Evolutionary conservation across 2,888 invertebrate species (phyloP).

Genomic region (Strigamia maritima): DNA sequence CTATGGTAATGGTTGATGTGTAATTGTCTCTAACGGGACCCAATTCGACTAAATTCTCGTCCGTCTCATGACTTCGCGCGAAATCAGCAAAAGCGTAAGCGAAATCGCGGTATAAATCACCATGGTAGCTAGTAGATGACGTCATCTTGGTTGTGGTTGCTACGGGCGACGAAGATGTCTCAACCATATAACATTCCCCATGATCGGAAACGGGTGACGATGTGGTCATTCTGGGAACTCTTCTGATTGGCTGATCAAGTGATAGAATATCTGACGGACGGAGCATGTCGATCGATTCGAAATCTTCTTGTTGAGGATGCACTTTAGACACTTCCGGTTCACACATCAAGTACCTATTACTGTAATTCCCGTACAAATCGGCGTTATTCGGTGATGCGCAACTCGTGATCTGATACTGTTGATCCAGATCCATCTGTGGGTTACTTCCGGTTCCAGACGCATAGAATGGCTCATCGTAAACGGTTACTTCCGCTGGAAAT

Average conservation of each 20-base stretch:
- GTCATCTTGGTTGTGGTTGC: neutral
- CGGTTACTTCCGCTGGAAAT: neutral
- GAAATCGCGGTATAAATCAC: neutral
- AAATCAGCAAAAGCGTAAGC: neutral
- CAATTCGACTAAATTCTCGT: conserved; percentile 3
- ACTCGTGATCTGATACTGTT: neutral
- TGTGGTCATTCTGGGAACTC: neutral
- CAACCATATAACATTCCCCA: neutral
- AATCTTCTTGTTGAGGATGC: conserved; percentile 37
- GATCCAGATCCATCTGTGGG: neutral
- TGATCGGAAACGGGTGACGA: neutral
- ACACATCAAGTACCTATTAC: neutral
- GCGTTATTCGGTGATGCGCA: neutral
- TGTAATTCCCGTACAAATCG: neutral
- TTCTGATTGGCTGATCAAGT: conserved; percentile 42
- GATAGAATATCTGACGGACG: conserved; percentile 44
- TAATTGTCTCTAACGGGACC: conserved; percentile 1
- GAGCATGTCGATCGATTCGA: conserved; percentile 42
- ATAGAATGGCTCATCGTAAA: neutral
- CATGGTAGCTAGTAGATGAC: neutral
- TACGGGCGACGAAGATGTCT: neutral
- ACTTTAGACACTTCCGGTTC: neutral
- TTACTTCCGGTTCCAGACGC: neutral
- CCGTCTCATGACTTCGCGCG: neutral
- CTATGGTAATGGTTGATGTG: conserved; percentile 25